Percentiles rank a stretch among this genome's conserved stretches.
Conservation (phyloP, 2,113 vertebrate species). For the Rhinolophus sinicus region DNA sequence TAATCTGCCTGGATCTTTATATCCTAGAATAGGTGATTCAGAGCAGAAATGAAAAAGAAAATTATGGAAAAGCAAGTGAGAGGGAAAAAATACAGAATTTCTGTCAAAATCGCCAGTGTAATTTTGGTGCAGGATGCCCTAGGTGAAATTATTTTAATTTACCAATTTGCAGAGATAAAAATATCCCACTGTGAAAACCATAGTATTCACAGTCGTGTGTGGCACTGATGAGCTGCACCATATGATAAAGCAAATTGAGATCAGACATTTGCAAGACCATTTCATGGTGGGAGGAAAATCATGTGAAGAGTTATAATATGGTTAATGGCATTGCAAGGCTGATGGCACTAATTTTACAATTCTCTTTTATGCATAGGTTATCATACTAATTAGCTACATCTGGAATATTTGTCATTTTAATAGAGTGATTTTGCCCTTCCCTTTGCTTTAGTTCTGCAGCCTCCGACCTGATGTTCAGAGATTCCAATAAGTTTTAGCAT, state of each 20-base stretch:
- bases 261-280: conserved; percentile 88
- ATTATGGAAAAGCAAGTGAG: conserved; percentile 7
- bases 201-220: conserved; percentile 84
- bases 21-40: neutral
- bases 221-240: conserved; percentile 80
- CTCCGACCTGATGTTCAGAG: conserved; percentile 70
- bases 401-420: conserved; percentile 83
- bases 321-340: conserved; percentile 79
- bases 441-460: conserved; percentile 74
- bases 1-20: neutral
- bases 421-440: conserved; percentile 74
- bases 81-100: conserved; percentile 45
- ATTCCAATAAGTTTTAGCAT: conserved; percentile 64
- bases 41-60: conserved; percentile 21
- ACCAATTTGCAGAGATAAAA: conserved; percentile 86
- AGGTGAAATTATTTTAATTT: conserved; percentile 91
- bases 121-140: conserved; percentile 65
- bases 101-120: conserved; percentile 71
- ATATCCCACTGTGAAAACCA: conserved; percentile 87
- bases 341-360: conserved; percentile 85
- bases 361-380: conserved; percentile 79
- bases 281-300: conserved; percentile 81
- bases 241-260: conserved; percentile 85
- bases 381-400: conserved; percentile 82
- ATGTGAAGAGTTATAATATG: conserved; percentile 86